Percentiles rank a stretch among this genome's conserved stretches.
These are phyloP conservation scores for Acromyrmex heyeri DNA, from an alignment of 1,140 invertebrate species.

Conservation along the genomic window DNA sequence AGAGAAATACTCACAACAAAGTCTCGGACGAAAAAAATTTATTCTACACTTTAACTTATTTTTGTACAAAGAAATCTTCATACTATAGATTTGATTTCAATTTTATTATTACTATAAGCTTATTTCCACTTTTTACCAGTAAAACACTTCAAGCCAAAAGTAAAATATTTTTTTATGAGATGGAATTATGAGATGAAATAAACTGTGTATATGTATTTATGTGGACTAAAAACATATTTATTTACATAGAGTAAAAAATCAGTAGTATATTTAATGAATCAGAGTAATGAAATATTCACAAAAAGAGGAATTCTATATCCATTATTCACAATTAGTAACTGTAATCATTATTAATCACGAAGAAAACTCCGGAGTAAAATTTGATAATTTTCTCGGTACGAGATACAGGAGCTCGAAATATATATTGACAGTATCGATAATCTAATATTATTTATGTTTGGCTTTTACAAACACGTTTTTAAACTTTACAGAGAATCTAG, in stretches of 20 bases:
- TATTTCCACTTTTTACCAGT: background rate
- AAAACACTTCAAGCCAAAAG: constrained; percentile 1
- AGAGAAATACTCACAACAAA: too few species aligned
- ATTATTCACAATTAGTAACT: background rate
- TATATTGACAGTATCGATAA: constrained; percentile 13
- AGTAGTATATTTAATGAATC: background rate
- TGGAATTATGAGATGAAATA: background rate
- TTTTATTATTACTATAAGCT: too few species aligned
- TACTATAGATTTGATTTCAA: too few species aligned
- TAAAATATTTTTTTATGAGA: background rate
- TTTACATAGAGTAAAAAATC: background rate
- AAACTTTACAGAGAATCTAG: constrained; percentile 15
- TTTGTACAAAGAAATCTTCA: too few species aligned
- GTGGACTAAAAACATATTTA: background rate
- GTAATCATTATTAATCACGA: constrained; percentile 1
- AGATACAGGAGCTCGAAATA: background rate
- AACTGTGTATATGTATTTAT: background rate
- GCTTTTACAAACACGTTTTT: constrained; percentile 10
- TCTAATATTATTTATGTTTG: constrained; percentile 17
- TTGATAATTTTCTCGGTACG: background rate
- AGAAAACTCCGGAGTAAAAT: background rate
- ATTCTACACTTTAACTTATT: too few species aligned
- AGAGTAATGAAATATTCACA: background rate
- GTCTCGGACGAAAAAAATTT: too few species aligned
- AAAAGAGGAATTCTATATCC: background rate